phyloP scores from a whole-genome alignment of 2,113 vertebrate species.

The Perca flavescens region DNA sequence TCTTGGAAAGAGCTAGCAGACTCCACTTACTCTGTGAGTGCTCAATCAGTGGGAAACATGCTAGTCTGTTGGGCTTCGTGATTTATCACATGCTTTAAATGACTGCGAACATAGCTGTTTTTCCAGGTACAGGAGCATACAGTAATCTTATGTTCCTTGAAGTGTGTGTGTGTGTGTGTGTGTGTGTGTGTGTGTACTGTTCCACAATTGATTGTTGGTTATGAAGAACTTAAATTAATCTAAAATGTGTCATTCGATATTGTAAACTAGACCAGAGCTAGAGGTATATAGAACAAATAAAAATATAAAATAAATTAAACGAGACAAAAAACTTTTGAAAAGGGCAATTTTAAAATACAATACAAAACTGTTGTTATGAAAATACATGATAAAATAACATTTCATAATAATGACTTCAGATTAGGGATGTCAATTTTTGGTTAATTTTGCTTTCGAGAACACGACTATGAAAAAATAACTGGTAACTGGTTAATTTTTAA shows the following conservation, averaged over 20 bases:
- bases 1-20: slow-evolving; percentile 41
- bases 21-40: slow-evolving; percentile 67
- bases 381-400: too few relatives aligned
- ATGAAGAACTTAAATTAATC: background rate
- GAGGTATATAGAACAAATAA: background rate
- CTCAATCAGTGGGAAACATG: slow-evolving; percentile 70
- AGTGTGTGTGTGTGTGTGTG: background rate
- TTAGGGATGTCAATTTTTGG: too few relatives aligned
- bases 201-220: background rate
- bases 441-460: too few relatives aligned
- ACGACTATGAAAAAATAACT: too few relatives aligned
- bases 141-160: slow-evolving; percentile 27
- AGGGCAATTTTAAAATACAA: too few relatives aligned
- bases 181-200: background rate
- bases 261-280: background rate
- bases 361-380: too few relatives aligned
- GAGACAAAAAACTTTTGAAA: background rate
- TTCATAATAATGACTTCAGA: too few relatives aligned
- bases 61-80: slow-evolving; percentile 63
- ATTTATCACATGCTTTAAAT: slow-evolving; percentile 73
- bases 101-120: slow-evolving; percentile 50
- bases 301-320: background rate
- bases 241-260: background rate
- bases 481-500: too few relatives aligned
- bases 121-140: slow-evolving; percentile 35